phyloP scores from a whole-genome alignment of 2,888 invertebrate genomes.

The Tupiocoris notatus region DNA sequence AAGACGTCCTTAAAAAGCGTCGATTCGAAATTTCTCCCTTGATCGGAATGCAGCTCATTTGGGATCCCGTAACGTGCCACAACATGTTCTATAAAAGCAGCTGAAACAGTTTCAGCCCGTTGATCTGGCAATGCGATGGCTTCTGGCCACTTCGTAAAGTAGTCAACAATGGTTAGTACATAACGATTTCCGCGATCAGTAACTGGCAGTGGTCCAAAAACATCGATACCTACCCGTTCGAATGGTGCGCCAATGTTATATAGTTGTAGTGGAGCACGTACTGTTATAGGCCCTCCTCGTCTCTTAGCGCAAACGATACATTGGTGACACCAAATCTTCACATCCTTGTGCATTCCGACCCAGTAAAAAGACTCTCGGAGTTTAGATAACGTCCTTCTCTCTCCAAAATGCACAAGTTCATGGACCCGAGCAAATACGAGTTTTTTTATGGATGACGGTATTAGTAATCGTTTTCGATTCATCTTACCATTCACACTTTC shows the following conservation, averaged over 20 bases:
- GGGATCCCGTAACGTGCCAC: constrained; percentile 48
- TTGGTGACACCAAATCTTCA: not conserved
- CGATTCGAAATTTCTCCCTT: constrained; percentile 51
- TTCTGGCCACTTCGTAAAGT: constrained; percentile 51
- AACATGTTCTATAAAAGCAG: constrained; percentile 46
- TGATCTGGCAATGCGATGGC: constrained; percentile 51
- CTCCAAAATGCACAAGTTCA: not conserved
- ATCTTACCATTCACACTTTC: not conserved
- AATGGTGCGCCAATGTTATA: not conserved
- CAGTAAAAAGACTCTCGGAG: not conserved
- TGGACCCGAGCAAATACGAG: not conserved
- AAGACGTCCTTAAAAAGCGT: constrained; percentile 48
- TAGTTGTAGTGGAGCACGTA: not conserved
- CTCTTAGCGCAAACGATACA: not conserved
- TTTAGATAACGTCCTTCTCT: not conserved
- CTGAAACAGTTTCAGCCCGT: constrained; percentile 51
- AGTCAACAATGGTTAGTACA: constrained; percentile 49
- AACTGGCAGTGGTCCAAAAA: constrained; percentile 41
- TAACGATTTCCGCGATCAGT: constrained; percentile 48
- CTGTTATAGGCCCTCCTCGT: constrained; percentile 2
- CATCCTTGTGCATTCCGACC: not conserved
- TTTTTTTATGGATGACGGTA: not conserved
- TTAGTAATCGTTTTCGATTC: not conserved
- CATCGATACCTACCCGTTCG: not conserved
- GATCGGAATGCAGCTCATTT: constrained; percentile 49